Percentiles rank a stretch among this genome's conserved stretches.
phyloP scores from a whole-genome alignment of 2,888 invertebrate species.

The Dyspetes luteomarginatus region DNA sequence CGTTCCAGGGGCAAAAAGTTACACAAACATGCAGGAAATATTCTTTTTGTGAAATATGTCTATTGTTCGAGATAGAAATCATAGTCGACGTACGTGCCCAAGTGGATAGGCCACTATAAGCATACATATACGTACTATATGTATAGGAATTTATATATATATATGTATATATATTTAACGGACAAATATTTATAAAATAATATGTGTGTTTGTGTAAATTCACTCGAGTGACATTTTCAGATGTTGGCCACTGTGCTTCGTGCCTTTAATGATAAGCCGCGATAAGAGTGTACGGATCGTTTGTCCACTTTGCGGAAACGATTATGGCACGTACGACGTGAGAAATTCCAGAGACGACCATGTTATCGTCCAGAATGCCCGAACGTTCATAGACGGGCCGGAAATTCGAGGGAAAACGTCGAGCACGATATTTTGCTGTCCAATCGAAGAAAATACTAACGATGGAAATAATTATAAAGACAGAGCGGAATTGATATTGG shows the following conservation, averaged over 20 bases:
- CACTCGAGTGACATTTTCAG: slow-evolving; percentile 54
- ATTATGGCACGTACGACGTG: slow-evolving; percentile 68
- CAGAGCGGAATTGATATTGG: not conserved
- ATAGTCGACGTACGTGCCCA: slow-evolving; percentile 58
- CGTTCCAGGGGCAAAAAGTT: slow-evolving; percentile 31
- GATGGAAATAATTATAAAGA: not conserved
- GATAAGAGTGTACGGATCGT: slow-evolving; percentile 70
- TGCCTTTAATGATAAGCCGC: slow-evolving; percentile 72
- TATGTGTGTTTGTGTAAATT: slow-evolving; percentile 2
- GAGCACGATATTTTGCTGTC: not conserved
- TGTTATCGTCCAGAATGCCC: slow-evolving; percentile 29
- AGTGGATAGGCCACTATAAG: slow-evolving; percentile 33
- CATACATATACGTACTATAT: not conserved
- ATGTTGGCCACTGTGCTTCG: slow-evolving; percentile 72
- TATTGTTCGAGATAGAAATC: slow-evolving; percentile 63
- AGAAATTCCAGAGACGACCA: slow-evolving; percentile 47
- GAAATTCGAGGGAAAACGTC: slow-evolving; percentile 22
- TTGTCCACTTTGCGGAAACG: slow-evolving; percentile 70
- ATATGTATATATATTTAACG: not conserved
- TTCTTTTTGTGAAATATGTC: slow-evolving; percentile 44
- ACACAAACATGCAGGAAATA: slow-evolving; percentile 28
- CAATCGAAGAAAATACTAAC: not conserved
- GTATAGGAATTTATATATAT: not conserved
- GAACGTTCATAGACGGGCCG: slow-evolving; percentile 22
- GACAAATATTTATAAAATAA: slow-evolving; percentile 48